Evolutionary conservation across 1,140 invertebrate genomes (phyloP), one percentile per base, ranked within the genome.

Genomic region (Paraescarpia echinospica): DNA sequence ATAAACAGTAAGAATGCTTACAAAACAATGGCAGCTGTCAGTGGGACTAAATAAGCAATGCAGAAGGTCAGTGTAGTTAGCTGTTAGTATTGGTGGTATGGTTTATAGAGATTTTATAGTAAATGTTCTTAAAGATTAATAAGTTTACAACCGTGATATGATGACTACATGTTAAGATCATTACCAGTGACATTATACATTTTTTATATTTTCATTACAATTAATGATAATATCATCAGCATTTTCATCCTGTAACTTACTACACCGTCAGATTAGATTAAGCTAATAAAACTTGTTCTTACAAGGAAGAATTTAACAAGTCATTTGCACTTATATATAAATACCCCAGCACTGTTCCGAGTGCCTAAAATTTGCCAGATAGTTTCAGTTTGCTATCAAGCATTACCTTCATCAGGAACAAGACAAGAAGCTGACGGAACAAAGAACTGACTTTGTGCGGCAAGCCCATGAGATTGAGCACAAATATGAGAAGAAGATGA

Each of bases 401-500:
- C n/a, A 51, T 33, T 31, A 12, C n/a, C 33, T 89, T 35, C 18
- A 27, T 35, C 33, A 77, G 59, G 59, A 77, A 31, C 59, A 77
- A 77, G 59, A 77, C 59, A 77, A 77, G 59, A 77, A 77, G 22
- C 59, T 77, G 59, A 77, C 34, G 41, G 41, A 41, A 51, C 48
- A 92, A 0, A 96, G 98, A 94, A 96, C 96, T 59, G 97, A 97
- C 94, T 98, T 98, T 96, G 97, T 98, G 95, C 96, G 97, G 35
- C 97, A 97, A 95, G 97, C 97, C 0, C 96, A 97, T 94, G 98
- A 98, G 94, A 97, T 98, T 93, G 98, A 98, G 95, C 96, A 97
- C 33, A 98, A 98, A 94, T 98, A 98, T 94, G 98, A 98, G 90
- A 97, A 97, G 95, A 98, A 98, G 95, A 97, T 98, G 94, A 96